Conservation (phyloP, 37 sponge, comb jelly and placozoan species). For the Tethya wilhelma region DNA sequence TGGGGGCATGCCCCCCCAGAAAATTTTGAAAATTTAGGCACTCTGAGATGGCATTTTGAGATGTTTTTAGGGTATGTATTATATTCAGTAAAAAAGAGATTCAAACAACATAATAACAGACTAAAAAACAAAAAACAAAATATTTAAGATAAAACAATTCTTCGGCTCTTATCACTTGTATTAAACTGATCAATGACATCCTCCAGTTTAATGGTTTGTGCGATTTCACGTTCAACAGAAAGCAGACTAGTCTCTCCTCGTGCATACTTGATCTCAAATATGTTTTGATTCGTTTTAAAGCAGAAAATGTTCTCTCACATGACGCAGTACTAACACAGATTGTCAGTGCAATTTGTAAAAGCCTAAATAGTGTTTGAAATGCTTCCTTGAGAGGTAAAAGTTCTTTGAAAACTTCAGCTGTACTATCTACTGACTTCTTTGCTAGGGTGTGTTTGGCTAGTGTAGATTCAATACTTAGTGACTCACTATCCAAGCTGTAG, state of each 20-base stretch:
- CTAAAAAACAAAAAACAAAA: too few relatives aligned
- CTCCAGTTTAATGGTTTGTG: constrained; percentile 2
- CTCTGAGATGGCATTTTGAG: too few relatives aligned
- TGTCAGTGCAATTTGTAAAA: constrained; percentile 19
- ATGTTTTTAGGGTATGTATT: too few relatives aligned
- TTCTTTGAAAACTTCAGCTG: constrained; percentile 14
- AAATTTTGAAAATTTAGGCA: too few relatives aligned
- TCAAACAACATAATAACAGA: too few relatives aligned
- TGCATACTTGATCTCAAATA: constrained; percentile 11
- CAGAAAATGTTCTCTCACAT: constrained; percentile 54
- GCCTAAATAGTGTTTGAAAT: constrained; percentile 11
- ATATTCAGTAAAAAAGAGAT: too few relatives aligned
- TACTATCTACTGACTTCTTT: constrained; percentile 4
- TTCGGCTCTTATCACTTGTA: constrained; percentile 20
- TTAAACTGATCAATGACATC: constrained; percentile 11
- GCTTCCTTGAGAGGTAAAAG: constrained; percentile 11
- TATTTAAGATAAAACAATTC: constrained; percentile 11
- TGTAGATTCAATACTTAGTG: constrained; percentile 17
- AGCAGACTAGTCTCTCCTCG: constrained; percentile 22
- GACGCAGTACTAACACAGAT: constrained; percentile 46
- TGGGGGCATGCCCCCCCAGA: too few relatives aligned
- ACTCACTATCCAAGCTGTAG: constrained; percentile 8
- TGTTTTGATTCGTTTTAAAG: constrained; percentile 32
- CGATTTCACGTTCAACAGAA: constrained; percentile 26
- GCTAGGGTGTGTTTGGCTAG: constrained; percentile 26